Conservation (phyloP, 2,888 invertebrate species). For the Coronaproctus castanopsis region DNA sequence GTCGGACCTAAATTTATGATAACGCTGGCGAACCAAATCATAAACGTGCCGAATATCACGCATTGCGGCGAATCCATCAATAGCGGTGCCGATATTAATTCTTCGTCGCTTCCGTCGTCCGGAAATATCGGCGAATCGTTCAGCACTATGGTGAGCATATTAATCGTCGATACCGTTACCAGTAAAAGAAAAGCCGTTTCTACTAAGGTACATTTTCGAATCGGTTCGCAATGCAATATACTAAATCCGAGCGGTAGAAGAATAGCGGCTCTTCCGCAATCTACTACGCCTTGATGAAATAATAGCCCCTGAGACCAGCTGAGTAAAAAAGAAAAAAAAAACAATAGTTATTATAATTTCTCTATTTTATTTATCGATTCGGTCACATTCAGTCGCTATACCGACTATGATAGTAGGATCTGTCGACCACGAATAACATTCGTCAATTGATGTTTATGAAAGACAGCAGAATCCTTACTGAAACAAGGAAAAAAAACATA, state of each 20-base stretch:
- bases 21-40: slow-evolving; percentile 84
- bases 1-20: slow-evolving; percentile 78
- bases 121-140: slow-evolving; percentile 72
- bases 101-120: slow-evolving; percentile 46
- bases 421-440: too few species aligned
- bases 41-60: slow-evolving; percentile 72
- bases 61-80: slow-evolving; percentile 75
- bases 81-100: slow-evolving; percentile 50
- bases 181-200: slow-evolving; percentile 72
- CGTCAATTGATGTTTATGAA: too few species aligned
- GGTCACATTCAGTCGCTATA: neutral
- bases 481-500: too few species aligned
- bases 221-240: slow-evolving; percentile 60
- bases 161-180: slow-evolving; percentile 76
- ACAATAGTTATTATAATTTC: neutral
- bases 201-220: slow-evolving; percentile 65
- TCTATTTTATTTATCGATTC: neutral
- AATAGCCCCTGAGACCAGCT: slow-evolving; percentile 72
- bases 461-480: too few species aligned
- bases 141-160: slow-evolving; percentile 67
- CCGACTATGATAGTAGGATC: too few species aligned
- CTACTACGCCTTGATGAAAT: slow-evolving; percentile 67
- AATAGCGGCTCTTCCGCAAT: slow-evolving; percentile 60
- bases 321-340: slow-evolving; percentile 19
- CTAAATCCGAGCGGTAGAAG: slow-evolving; percentile 57